phyloP scores from a whole-genome alignment of 2,113 vertebrate genomes.

The Calcarius ornatus region DNA sequence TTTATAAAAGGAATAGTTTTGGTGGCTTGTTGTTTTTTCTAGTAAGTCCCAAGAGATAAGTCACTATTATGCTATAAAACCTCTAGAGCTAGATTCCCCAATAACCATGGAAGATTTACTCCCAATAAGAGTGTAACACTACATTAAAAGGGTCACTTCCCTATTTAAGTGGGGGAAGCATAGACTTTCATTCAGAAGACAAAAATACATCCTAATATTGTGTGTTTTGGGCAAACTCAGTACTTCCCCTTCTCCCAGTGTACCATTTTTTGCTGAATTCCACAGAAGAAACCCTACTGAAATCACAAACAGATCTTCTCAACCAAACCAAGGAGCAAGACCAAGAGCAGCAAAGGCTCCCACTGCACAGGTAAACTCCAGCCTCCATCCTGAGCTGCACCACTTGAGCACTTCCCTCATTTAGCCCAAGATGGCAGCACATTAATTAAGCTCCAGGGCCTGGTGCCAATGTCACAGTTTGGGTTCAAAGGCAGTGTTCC shows the following conservation, averaged over 20 bases:
- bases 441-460: neutral
- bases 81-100: neutral
- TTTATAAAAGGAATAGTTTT: neutral
- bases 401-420: neutral
- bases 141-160: neutral
- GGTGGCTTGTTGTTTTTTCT: neutral
- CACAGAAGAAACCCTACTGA: neutral
- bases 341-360: neutral
- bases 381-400: neutral
- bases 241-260: neutral
- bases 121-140: neutral
- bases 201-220: neutral
- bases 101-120: neutral
- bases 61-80: neutral
- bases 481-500: neutral
- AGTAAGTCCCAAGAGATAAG: neutral
- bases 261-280: neutral
- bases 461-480: neutral
- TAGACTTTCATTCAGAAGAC: neutral
- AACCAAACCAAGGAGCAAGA: neutral
- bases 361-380: neutral
- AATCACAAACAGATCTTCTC: neutral
- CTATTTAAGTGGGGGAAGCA: neutral
- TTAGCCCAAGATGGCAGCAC: neutral
- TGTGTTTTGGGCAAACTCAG: neutral